Conservation (phyloP, 2,888 invertebrate species). For the Melieria omissa region DNA sequence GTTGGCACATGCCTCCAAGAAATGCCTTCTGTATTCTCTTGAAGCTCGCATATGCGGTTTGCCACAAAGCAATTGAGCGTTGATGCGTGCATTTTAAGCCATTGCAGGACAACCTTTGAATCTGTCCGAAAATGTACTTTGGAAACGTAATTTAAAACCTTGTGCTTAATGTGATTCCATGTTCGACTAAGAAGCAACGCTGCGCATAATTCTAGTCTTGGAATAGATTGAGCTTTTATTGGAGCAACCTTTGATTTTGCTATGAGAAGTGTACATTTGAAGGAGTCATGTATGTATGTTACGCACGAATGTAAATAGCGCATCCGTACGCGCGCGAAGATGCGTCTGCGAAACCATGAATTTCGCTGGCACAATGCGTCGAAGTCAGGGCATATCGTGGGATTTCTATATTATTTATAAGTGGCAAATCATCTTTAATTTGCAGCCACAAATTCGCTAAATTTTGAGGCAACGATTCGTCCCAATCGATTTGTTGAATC, state of each 20-base stretch:
- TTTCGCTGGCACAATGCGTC: background rate
- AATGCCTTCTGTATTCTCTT: conserved; percentile 7
- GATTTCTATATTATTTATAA: background rate
- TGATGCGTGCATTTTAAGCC: conserved; percentile 27
- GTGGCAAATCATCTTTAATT: conserved; percentile 5
- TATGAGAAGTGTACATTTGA: background rate
- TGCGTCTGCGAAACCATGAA: conserved; percentile 30
- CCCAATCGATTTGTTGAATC: conserved; percentile 13
- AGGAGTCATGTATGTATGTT: background rate
- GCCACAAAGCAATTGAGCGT: conserved; percentile 22
- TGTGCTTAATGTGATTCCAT: conserved; percentile 14
- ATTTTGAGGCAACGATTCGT: background rate
- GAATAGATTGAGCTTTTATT: conserved; percentile 16
- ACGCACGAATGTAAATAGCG: conserved; percentile 6
- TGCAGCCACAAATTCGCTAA: conserved; percentile 10
- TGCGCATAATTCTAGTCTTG: conserved; percentile 28
- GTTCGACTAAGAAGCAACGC: conserved; percentile 20
- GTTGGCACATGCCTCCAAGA: conserved; percentile 9
- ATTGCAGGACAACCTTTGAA: conserved; percentile 33
- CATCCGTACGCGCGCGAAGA: conserved; percentile 25
- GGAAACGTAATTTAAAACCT: background rate
- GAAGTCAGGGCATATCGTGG: conserved; percentile 22
- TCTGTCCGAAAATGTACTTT: conserved; percentile 29
- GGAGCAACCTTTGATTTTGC: conserved; percentile 41
- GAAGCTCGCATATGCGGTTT: conserved; percentile 24